Conservation (phyloP, 1,140 invertebrate species). For the Coelopa frigida region DNA sequence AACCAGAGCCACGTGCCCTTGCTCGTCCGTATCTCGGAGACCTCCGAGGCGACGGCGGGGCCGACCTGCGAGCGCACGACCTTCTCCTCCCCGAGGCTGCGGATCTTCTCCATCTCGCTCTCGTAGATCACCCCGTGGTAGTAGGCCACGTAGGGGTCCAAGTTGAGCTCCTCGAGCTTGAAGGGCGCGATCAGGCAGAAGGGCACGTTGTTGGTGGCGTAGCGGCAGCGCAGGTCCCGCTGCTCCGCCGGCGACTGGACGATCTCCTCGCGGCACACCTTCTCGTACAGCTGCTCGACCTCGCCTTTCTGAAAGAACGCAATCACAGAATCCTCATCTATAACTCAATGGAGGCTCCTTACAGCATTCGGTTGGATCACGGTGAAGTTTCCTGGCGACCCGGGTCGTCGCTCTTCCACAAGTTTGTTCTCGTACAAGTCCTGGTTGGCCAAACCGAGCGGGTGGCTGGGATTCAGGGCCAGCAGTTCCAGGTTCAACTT, state of each 20-base stretch:
- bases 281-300: slow-evolving; percentile 1
- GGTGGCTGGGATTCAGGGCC: slow-evolving; percentile 13
- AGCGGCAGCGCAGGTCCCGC: slow-evolving; percentile 64
- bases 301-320: neutral
- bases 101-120: slow-evolving; percentile 78
- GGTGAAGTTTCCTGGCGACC: too few species aligned
- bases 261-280: slow-evolving; percentile 77
- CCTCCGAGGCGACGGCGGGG: slow-evolving; percentile 71
- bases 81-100: slow-evolving; percentile 72
- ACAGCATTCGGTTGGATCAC: too few species aligned
- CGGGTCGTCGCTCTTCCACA: slow-evolving; percentile 7
- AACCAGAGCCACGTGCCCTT: slow-evolving; percentile 91
- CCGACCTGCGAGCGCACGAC: slow-evolving; percentile 89
- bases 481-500: slow-evolving; percentile 24
- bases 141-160: slow-evolving; percentile 74
- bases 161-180: slow-evolving; percentile 80
- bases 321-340: neutral
- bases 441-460: slow-evolving; percentile 15
- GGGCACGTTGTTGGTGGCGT: slow-evolving; percentile 61
- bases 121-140: slow-evolving; percentile 84
- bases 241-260: slow-evolving; percentile 45
- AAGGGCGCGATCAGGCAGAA: slow-evolving; percentile 74
- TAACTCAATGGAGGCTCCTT: too few species aligned
- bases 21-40: slow-evolving; percentile 85
- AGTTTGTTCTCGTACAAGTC: slow-evolving; percentile 7